Conservation (phyloP, 2,797 vertebrate genomes). For the Rhinoraja longicauda region DNA sequence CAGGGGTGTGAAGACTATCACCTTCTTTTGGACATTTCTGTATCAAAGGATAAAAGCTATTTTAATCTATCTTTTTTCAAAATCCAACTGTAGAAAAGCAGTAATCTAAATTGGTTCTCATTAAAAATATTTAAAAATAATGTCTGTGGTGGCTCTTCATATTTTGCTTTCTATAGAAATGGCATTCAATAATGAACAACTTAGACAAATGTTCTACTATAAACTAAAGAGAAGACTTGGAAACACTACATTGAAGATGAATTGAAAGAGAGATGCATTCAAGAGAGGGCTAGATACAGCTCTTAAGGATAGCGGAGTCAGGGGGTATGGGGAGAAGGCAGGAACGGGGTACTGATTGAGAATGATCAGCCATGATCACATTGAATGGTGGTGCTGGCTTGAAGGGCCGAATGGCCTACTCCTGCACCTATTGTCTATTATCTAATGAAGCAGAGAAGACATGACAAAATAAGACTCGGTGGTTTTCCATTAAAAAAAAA, state of each 20-base stretch:
- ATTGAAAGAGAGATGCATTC: too few relatives aligned
- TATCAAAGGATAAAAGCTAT: conserved; percentile 34
- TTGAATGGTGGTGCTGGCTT: too few relatives aligned
- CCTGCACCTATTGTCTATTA: too few relatives aligned
- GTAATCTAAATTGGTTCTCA: background rate
- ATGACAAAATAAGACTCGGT: background rate
- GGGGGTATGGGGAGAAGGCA: too few relatives aligned
- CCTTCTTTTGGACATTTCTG: conserved; percentile 38
- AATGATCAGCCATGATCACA: too few relatives aligned
- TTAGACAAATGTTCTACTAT: background rate
- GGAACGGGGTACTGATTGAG: too few relatives aligned
- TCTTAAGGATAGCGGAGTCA: too few relatives aligned
- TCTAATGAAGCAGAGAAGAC: background rate
- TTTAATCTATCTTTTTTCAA: conserved; percentile 20
- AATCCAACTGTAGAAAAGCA: background rate
- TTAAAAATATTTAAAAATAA: background rate
- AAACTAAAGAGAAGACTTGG: background rate
- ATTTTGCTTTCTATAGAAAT: background rate
- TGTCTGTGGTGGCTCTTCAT: background rate
- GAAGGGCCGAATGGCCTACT: too few relatives aligned
- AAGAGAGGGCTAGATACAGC: too few relatives aligned
- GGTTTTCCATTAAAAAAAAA: background rate
- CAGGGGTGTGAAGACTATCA: conserved; percentile 24
- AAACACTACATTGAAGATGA: background rate
- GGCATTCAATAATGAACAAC: background rate